These are phyloP conservation scores for Pogonus chalceus DNA, from an alignment of 1,140 invertebrate genomes.

Conservation along the genomic window DNA sequence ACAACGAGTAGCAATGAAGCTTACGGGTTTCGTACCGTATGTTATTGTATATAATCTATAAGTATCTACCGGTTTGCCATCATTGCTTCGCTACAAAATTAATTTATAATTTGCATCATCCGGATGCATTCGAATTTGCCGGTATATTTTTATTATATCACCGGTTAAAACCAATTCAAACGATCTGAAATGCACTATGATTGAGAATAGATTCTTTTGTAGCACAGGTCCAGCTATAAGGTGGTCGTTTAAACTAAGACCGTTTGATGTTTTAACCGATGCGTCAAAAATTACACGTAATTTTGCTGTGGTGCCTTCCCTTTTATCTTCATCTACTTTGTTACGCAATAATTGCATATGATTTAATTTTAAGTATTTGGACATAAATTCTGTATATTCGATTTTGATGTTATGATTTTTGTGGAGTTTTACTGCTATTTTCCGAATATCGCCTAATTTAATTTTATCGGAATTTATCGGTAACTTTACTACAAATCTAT, in stretches of 20 bases:
- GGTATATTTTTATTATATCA: constrained; percentile 36
- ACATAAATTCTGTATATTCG: constrained; percentile 8
- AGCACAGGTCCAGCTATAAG: constrained; percentile 28
- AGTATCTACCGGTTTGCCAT: too few relatives aligned
- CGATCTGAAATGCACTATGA: constrained; percentile 26
- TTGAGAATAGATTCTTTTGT: constrained; percentile 23
- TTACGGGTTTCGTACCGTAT: constrained; percentile 26
- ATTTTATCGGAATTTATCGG: too few relatives aligned
- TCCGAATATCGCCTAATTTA: too few relatives aligned
- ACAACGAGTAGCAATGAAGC: constrained; percentile 24
- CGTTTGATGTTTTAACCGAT: too few relatives aligned
- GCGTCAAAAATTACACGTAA: too few relatives aligned
- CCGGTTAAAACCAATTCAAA: constrained; percentile 24
- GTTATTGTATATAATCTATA: constrained; percentile 32
- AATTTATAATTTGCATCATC: constrained; percentile 26
- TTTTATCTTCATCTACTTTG: too few relatives aligned
- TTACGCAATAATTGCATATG: too few relatives aligned
- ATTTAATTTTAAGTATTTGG: not conserved
- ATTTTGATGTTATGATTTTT: too few relatives aligned
- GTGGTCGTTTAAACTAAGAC: constrained; percentile 34
- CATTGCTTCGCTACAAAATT: constrained; percentile 33
- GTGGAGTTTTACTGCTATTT: too few relatives aligned
- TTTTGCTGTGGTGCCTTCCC: too few relatives aligned
- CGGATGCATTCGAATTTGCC: constrained; percentile 27
- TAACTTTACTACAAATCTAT: too few relatives aligned